Conservation (phyloP, 2,797 vertebrate genomes). For the Scyliorhinus canicula region DNA sequence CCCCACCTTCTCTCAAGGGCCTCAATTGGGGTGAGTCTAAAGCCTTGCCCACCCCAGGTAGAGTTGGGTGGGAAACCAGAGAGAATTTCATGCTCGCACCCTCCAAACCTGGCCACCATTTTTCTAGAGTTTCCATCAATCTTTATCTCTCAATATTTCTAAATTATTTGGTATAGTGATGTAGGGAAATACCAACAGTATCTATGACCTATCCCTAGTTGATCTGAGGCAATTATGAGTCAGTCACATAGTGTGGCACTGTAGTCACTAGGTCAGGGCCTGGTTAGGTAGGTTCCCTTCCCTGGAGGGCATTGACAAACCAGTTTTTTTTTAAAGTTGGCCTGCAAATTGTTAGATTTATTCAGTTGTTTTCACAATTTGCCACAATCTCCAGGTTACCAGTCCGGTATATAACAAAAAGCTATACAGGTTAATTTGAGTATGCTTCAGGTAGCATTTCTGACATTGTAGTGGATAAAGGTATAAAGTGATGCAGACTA, state of each 20-base stretch:
- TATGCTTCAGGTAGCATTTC: background rate
- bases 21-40: too few species aligned
- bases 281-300: background rate
- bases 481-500: background rate
- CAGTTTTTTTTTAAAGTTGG: background rate
- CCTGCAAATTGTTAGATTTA: background rate
- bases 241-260: background rate
- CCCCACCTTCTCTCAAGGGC: too few species aligned
- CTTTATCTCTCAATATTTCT: background rate
- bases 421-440: background rate
- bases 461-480: background rate
- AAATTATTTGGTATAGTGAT: background rate
- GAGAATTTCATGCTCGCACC: too few species aligned
- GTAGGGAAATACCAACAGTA: background rate
- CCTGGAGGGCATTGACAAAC: background rate
- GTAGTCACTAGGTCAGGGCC: background rate
- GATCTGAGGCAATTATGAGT: background rate
- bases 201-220: background rate
- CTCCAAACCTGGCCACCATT: too few species aligned
- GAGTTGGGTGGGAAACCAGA: too few species aligned
- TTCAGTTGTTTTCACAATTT: background rate
- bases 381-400: background rate
- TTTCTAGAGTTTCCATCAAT: background rate
- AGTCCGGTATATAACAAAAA: background rate
- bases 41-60: too few species aligned